These are phyloP conservation scores for Lineus longissimus DNA, from an alignment of 1,140 invertebrate genomes.

Conservation along the genomic window DNA sequence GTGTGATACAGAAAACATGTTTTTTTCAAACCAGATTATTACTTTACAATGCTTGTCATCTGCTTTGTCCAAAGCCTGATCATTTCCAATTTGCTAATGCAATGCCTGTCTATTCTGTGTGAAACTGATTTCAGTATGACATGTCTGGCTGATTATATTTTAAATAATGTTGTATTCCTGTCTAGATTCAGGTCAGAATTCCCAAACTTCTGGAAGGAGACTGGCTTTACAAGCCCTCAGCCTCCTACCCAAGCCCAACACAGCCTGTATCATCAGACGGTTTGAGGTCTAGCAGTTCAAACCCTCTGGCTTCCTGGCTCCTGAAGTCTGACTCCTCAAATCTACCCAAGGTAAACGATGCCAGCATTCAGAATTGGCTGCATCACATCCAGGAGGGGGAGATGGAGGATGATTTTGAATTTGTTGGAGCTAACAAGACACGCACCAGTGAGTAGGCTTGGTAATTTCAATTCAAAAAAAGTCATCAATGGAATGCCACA, in stretches of 20 bases:
- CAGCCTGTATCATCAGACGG: slow-evolving; percentile 12
- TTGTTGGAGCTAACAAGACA: slow-evolving; percentile 25
- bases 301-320: not conserved
- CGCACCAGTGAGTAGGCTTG: slow-evolving; percentile 1
- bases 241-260: slow-evolving; percentile 3
- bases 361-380: slow-evolving; percentile 38
- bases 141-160: not conserved
- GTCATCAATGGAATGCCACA: not conserved
- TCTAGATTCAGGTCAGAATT: slow-evolving; percentile 29
- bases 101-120: not conserved
- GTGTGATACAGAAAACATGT: too few species aligned
- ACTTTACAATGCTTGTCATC: too few species aligned
- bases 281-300: not conserved
- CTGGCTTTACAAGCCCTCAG: slow-evolving; percentile 24
- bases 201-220: slow-evolving; percentile 30
- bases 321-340: slow-evolving; percentile 5
- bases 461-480: not conserved
- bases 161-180: slow-evolving; percentile 4
- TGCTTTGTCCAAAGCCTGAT: too few species aligned
- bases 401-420: slow-evolving; percentile 39
- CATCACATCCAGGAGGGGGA: slow-evolving; percentile 35
- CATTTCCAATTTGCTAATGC: too few species aligned
- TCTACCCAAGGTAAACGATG: slow-evolving; percentile 9
- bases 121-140: not conserved
- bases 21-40: too few species aligned